phyloP scores from a whole-genome alignment of 1,140 invertebrate genomes.

The Cydia fagiglandana region DNA sequence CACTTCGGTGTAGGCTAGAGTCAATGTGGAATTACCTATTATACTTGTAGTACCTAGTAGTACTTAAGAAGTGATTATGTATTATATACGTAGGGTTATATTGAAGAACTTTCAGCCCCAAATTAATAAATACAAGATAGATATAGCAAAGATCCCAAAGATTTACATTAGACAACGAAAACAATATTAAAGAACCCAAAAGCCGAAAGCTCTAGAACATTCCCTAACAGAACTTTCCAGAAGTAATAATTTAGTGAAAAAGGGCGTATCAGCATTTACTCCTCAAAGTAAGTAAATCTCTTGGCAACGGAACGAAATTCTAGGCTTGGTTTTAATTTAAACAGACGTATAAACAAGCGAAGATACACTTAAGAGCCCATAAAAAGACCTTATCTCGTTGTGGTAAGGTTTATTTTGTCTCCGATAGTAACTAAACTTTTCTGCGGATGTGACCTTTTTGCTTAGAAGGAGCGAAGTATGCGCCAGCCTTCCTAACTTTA shows the following conservation, averaged over 20 bases:
- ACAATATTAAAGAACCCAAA: neutral
- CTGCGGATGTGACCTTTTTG: neutral
- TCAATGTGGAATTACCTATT: no score
- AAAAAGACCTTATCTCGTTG: neutral
- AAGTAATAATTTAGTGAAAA: neutral
- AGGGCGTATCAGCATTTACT: neutral
- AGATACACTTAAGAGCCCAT: neutral
- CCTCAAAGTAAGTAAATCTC: neutral
- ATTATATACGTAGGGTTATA: no score
- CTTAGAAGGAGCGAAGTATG: neutral
- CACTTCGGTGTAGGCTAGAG: no score
- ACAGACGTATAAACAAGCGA: neutral
- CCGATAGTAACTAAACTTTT: neutral
- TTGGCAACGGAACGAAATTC: neutral
- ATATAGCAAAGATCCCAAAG: neutral
- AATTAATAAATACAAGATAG: no score
- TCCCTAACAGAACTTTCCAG: neutral
- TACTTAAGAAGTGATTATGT: no score
- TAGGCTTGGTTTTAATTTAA: neutral
- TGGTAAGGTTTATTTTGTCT: neutral
- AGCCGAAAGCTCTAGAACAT: neutral
- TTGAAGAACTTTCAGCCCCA: no score
- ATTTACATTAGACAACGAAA: neutral
- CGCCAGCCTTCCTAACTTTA: neutral
- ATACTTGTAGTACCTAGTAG: no score